phyloP scores from a whole-genome alignment of 2,888 invertebrate species.

The Pelosia muscerda region DNA sequence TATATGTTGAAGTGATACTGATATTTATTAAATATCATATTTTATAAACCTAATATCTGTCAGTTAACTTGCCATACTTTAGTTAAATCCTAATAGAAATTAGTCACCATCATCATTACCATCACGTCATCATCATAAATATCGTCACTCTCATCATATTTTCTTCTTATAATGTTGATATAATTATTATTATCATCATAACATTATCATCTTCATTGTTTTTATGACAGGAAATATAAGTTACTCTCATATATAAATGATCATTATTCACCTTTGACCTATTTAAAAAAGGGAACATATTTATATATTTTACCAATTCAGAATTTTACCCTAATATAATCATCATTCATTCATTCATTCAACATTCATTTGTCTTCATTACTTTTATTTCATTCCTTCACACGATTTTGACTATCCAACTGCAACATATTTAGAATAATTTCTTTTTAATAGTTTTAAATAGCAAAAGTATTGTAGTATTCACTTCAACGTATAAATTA shows the following conservation, averaged over 20 bases:
- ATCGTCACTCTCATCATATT: neutral
- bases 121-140: neutral
- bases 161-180: neutral
- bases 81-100: neutral
- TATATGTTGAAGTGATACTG: slow-evolving; percentile 10
- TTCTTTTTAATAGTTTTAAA: neutral
- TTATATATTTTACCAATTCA: too few relatives aligned
- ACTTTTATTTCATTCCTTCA: neutral
- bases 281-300: too few relatives aligned
- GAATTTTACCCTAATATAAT: too few relatives aligned
- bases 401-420: too few relatives aligned
- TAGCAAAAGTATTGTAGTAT: neutral
- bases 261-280: too few relatives aligned
- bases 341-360: neutral
- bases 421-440: too few relatives aligned
- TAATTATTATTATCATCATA: neutral
- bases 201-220: neutral
- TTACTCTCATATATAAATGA: too few relatives aligned
- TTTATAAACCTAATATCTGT: neutral
- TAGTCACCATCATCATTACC: neutral
- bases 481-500: neutral
- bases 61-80: neutral
- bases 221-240: neutral
- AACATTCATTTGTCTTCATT: neutral
- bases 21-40: neutral